Evolutionary conservation across 2,888 invertebrate genomes (phyloP).

Genomic region (Drosophila kanekoi): DNA sequence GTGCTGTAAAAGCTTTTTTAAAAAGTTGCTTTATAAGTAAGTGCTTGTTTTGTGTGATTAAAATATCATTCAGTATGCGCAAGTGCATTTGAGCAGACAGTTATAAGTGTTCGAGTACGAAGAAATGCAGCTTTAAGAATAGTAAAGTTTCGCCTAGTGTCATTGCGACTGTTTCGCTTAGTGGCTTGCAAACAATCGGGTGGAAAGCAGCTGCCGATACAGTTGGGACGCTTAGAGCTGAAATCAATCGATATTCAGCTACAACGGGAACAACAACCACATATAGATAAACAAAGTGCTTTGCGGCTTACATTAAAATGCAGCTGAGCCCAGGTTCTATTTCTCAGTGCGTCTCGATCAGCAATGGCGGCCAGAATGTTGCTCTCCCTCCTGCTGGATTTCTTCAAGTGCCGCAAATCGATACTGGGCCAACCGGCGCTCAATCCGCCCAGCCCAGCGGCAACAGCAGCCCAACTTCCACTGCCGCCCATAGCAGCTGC

Average conservation of each 20-base stretch:
- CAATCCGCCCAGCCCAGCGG: no score
- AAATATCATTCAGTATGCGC: no score
- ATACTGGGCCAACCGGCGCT: not conserved
- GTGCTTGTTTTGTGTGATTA: no score
- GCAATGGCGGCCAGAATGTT: constrained; percentile 45
- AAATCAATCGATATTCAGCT: constrained; percentile 2
- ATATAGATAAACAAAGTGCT: constrained; percentile 18
- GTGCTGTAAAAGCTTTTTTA: not conserved
- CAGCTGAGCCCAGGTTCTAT: not conserved
- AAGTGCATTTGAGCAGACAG: no score
- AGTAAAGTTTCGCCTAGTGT: not conserved
- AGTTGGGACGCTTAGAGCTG: constrained; percentile 2
- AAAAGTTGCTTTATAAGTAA: no score
- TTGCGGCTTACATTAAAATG: constrained; percentile 15
- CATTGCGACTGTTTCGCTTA: not conserved
- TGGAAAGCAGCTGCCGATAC: constrained; percentile 38
- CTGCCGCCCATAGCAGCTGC: not conserved
- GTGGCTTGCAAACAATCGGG: constrained; percentile 4
- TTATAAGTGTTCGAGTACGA: no score
- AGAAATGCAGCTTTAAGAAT: no score
- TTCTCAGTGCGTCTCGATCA: constrained; percentile 24
- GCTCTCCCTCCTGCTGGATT: constrained; percentile 44
- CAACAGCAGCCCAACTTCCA: not conserved
- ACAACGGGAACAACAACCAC: constrained; percentile 3
- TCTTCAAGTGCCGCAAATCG: constrained; percentile 47